A percentile compares a stretch with the other conserved stretches of the same genome.
Evolutionary conservation across 2,797 vertebrate genomes (phyloP).

Genomic region (Hydrocynus forskahlii): DNA sequence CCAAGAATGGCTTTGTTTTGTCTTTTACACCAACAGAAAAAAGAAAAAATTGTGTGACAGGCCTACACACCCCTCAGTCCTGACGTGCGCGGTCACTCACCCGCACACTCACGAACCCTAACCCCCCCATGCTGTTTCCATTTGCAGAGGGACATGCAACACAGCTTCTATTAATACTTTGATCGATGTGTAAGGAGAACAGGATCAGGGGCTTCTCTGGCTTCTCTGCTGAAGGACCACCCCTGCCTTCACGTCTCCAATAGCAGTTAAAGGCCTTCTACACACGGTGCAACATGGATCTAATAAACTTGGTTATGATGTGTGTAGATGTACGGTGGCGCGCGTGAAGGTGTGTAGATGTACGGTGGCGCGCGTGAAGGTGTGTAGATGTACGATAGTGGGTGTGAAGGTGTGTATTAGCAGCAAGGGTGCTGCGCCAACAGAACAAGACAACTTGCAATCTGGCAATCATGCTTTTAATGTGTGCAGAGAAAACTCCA

Average conservation of each 20-base stretch:
- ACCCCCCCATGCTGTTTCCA: constrained; percentile 62
- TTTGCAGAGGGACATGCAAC: constrained; percentile 70
- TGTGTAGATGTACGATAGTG: too few species aligned
- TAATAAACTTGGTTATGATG: too few species aligned
- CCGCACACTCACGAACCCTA: constrained; percentile 62
- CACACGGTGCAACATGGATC: too few species aligned
- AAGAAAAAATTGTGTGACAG: not conserved
- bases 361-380: too few species aligned
- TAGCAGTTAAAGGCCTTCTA: not conserved
- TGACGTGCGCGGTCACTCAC: constrained; percentile 4
- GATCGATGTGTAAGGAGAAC: constrained; percentile 70
- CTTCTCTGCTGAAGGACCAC: constrained; percentile 53
- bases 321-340: too few species aligned
- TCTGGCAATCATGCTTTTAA: too few species aligned
- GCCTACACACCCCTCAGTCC: not conserved
- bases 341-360: too few species aligned
- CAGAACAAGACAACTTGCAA: too few species aligned
- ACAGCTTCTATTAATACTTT: constrained; percentile 71
- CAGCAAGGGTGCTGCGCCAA: too few species aligned
- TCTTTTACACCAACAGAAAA: not conserved
- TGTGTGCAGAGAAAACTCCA: too few species aligned
- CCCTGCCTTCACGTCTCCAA: constrained; percentile 42
- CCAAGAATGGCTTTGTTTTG: not conserved
- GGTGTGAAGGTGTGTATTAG: too few species aligned
- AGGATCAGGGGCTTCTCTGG: constrained; percentile 59